Evolutionary conservation across 2,888 invertebrate genomes (phyloP), one percentile per base, ranked within the genome.

Genomic region (Ypsolopha sequella): DNA sequence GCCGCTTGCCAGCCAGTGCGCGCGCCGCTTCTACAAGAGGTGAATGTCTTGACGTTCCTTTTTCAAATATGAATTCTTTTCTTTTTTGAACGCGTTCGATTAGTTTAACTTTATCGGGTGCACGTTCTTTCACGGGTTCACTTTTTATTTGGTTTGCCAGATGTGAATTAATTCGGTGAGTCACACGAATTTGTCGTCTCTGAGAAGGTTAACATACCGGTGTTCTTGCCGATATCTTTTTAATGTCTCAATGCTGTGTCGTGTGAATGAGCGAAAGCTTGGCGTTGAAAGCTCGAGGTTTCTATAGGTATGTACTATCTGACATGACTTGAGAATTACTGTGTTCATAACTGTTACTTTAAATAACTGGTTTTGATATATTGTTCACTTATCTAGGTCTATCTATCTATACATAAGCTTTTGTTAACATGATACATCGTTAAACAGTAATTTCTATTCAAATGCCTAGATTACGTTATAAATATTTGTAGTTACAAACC

Each of bases 1-100:
- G 76, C 85, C 89, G 71, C 89, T 87, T 80, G 89, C 70, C 89
- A 85, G 85, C 89, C 91, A 82, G 88, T 91, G 73, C 78, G 81
- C 81, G 74, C 80, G 74, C 69, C 77, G 77, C 76, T 73, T 59
- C 76, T 68, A 62, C 61, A 54, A 73, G 79, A 86, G 86, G 86
- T 86, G 85, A 86, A 81, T 84, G 86, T 84, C 82, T 84, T 51
- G 38, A 34, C 73, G 64, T 60, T 66, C 61, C 58, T 14, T 48
- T 47, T 49, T 49, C 24, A 64, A 68, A 66, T 64, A 63, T 59
- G 56, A 68, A 65, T 64, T 63, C 59, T 56, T 59, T 57, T 60
- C 11, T 48, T 33, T 60, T 61, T 60, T 59, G 60, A 62, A 55
- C 24, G 24, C 24, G 24, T 24, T 24, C 24, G 39, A 10, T 38